phyloP scores from a whole-genome alignment of 1,140 invertebrate species.

The Hypsibius dujardini region DNA sequence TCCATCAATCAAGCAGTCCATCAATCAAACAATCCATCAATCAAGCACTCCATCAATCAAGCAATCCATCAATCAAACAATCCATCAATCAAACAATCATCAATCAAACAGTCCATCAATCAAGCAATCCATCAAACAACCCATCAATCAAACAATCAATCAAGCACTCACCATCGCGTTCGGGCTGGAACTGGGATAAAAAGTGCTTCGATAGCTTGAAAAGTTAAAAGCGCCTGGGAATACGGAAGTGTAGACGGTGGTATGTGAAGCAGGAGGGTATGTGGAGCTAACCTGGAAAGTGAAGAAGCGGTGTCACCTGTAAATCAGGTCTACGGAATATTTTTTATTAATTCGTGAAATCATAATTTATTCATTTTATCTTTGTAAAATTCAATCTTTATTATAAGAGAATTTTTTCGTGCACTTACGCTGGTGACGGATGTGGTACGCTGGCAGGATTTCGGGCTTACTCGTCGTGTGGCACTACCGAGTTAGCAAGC shows the following conservation, averaged over 20 bases:
- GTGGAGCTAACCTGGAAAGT: conserved; percentile 10
- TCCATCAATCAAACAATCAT: too few relatives aligned
- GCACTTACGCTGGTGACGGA: conserved; percentile 12
- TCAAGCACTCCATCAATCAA: too few relatives aligned
- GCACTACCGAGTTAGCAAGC: not conserved
- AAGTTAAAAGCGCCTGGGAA: not conserved
- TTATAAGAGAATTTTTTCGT: not conserved
- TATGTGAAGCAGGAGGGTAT: not conserved
- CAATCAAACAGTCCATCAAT: too few relatives aligned
- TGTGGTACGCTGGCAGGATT: conserved; percentile 17
- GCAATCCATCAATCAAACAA: too few relatives aligned
- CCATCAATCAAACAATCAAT: too few relatives aligned
- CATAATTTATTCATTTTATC: too few relatives aligned
- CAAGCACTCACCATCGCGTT: not conserved
- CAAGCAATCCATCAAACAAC: too few relatives aligned
- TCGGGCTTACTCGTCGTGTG: not conserved
- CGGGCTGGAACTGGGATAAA: not conserved
- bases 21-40: too few relatives aligned
- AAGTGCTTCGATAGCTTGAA: too few relatives aligned
- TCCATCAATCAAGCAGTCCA: too few relatives aligned
- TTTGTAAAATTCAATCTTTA: too few relatives aligned
- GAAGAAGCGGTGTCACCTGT: not conserved
- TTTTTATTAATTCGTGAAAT: not conserved
- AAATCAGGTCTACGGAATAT: not conserved
- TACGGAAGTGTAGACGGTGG: not conserved